Percentiles rank a stretch among this genome's conserved stretches.
These are phyloP conservation scores for Candidula unifasciata DNA, from an alignment of 2,888 invertebrate genomes.

Conservation along the genomic window DNA sequence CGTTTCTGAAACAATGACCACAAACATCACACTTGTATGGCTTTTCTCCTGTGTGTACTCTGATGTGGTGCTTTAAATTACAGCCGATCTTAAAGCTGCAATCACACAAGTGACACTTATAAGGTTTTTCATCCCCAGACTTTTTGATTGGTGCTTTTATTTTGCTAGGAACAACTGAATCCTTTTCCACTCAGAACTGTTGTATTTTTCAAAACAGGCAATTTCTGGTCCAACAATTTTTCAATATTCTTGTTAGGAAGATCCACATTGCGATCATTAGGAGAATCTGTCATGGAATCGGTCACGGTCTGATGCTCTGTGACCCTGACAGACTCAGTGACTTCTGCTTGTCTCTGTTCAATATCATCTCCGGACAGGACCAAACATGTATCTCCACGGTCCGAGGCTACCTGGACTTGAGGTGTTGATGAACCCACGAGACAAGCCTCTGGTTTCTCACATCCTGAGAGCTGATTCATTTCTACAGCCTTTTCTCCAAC, in stretches of 20 bases:
- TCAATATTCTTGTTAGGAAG: not conserved
- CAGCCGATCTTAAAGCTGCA: not conserved
- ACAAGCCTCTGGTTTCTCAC: not conserved
- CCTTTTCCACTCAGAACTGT: not conserved
- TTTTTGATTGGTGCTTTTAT: not conserved
- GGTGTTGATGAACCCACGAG: not conserved
- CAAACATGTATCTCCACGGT: not conserved
- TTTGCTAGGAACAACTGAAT: not conserved
- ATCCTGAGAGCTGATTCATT: not conserved
- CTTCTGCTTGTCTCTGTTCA: not conserved
- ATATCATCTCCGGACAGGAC: not conserved
- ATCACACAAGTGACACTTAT: conserved; percentile 7
- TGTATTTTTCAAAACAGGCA: not conserved
- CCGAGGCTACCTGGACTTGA: not conserved
- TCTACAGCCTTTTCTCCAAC: not conserved
- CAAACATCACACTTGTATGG: not conserved
- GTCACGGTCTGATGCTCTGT: not conserved
- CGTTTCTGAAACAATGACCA: not conserved
- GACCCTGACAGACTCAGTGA: not conserved
- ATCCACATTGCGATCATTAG: not conserved
- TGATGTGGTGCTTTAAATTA: not conserved
- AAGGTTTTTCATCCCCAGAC: not conserved
- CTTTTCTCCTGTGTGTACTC: not conserved
- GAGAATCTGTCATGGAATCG: not conserved
- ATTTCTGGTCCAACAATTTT: not conserved